A percentile compares a stretch with the other conserved stretches of the same genome.
Conservation (phyloP, 2,888 invertebrate species). For the Xestia c-nigrum region DNA sequence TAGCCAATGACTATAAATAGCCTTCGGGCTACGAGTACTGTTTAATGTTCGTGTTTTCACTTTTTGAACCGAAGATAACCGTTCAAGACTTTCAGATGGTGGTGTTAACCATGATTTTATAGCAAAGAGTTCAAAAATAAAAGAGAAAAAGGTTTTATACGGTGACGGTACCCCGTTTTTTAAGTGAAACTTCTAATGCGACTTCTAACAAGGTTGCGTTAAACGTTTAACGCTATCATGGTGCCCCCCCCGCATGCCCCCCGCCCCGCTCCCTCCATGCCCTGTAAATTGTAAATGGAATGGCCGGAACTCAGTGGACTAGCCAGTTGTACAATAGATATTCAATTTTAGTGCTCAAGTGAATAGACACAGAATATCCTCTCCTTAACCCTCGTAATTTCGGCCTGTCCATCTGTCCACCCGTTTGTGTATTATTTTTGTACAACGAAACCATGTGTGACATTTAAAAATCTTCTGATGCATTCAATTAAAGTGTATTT, state of each 20-base stretch:
- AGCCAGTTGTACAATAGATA: neutral
- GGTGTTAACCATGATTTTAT: neutral
- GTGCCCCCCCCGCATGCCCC: too few species aligned
- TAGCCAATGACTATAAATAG: conserved; percentile 30
- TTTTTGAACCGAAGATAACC: conserved; percentile 16
- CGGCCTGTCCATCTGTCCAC: neutral
- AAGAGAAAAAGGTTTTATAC: neutral
- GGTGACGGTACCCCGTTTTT: too few species aligned
- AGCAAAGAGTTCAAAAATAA: neutral
- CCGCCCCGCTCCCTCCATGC: too few species aligned
- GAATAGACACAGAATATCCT: too few species aligned
- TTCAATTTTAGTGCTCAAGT: neutral
- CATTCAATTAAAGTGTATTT: neutral
- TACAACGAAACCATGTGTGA: too few species aligned
- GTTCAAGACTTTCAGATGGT: neutral
- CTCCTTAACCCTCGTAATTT: neutral
- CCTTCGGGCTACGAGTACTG: neutral
- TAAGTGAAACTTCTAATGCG: too few species aligned
- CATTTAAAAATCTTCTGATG: neutral
- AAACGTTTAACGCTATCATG: too few species aligned
- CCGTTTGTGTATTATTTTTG: neutral
- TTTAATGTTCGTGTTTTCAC: conserved; percentile 30
- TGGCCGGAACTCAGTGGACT: neutral
- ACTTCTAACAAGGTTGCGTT: too few species aligned
- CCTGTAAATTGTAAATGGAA: neutral